Evolutionary conservation across 2,888 invertebrate genomes (phyloP).

Genomic region (Unio pictorum): DNA sequence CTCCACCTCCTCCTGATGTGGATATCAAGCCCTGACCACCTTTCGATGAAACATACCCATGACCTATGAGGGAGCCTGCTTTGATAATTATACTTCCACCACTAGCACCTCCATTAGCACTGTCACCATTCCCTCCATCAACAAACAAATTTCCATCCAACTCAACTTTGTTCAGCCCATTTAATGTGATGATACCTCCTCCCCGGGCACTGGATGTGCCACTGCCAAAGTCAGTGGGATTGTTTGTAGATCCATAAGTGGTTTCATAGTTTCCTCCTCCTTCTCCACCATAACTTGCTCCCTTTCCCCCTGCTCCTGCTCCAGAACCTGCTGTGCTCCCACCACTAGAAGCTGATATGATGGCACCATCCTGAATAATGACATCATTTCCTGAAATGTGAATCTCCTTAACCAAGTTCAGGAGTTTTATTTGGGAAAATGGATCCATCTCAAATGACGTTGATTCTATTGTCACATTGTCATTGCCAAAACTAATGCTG

Average conservation of each 20-base stretch:
- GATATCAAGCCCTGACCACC: conserved; percentile 29
- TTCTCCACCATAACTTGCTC: conserved; percentile 54
- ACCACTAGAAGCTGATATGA: conserved; percentile 21
- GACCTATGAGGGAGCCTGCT: conserved; percentile 36
- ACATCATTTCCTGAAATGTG: conserved; percentile 13
- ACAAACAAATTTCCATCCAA: conserved; percentile 43
- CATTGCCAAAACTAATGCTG: conserved; percentile 9
- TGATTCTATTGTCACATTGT: conserved; percentile 11
- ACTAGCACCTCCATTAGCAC: conserved; percentile 30
- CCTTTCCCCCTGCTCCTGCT: conserved; percentile 14
- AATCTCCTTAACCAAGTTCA: conserved; percentile 10
- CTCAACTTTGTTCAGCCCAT: conserved; percentile 14
- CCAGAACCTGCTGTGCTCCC: conserved; percentile 30
- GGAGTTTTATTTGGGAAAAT: conserved; percentile 9
- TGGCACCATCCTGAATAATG: conserved; percentile 22
- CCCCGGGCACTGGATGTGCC: conserved; percentile 37
- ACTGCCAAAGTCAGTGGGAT: conserved; percentile 37
- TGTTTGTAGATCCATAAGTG: conserved; percentile 36
- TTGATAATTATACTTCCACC: conserved; percentile 46
- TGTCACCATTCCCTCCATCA: conserved; percentile 27
- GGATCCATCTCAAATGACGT: conserved; percentile 24
- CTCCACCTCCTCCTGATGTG: conserved; percentile 41
- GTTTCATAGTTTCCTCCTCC: conserved; percentile 32
- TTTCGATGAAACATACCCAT: conserved; percentile 38
- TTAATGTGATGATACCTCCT: conserved; percentile 43